A percentile compares a stretch with the other conserved stretches of the same genome.
phyloP scores from a whole-genome alignment of 2,797 vertebrate species.

The Phalanger gymnotis region DNA sequence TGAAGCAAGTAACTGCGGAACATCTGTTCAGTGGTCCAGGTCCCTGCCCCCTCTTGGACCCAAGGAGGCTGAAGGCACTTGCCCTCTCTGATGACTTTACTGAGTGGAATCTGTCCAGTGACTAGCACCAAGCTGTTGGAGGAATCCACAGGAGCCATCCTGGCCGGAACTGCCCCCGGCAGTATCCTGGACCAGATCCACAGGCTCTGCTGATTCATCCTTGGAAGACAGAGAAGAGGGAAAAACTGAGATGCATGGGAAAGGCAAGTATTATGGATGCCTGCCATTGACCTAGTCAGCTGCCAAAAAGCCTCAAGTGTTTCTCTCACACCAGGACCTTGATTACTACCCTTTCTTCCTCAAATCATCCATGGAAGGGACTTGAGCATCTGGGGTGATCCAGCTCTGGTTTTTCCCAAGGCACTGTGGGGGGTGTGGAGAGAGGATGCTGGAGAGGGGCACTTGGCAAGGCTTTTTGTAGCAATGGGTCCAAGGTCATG shows the following conservation, averaged over 20 bases:
- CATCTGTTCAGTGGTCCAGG: constrained; percentile 67
- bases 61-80: background rate
- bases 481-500: background rate
- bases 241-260: background rate
- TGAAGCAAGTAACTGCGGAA: constrained; percentile 64
- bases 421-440: background rate
- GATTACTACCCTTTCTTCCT: background rate
- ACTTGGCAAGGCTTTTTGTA: background rate
- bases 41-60: background rate
- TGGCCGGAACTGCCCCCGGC: background rate
- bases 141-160: background rate
- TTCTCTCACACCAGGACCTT: background rate
- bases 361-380: background rate
- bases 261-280: background rate
- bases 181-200: background rate
- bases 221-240: background rate
- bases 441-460: background rate
- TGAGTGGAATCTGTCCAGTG: constrained; percentile 45
- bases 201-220: background rate
- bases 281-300: background rate
- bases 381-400: background rate
- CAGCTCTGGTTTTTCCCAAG: background rate
- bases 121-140: background rate
- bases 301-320: background rate
- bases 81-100: constrained; percentile 20